Evolutionary conservation across 2,888 invertebrate species (phyloP).

Genomic region (Epistrophella euchroma): DNA sequence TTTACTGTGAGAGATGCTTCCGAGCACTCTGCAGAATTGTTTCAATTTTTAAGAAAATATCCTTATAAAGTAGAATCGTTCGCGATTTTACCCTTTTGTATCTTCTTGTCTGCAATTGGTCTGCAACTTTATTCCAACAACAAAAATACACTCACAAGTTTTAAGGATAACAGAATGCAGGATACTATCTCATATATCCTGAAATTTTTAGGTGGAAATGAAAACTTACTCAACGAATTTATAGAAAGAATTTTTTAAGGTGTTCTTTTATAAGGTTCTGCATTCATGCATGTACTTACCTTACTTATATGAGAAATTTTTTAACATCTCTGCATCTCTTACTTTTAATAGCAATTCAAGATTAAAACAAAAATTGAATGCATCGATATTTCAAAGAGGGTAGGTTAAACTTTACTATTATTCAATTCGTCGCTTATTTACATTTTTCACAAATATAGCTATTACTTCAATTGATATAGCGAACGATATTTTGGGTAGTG

Average conservation of each 20-base stretch:
- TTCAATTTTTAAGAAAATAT: slow-evolving; percentile 75
- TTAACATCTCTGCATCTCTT: slow-evolving; percentile 33
- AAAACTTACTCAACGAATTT: slow-evolving; percentile 16
- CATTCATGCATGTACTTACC: neutral
- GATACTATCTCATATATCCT: slow-evolving; percentile 10
- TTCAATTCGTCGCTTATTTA: neutral
- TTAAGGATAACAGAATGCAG: slow-evolving; percentile 34
- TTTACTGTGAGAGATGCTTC: slow-evolving; percentile 54
- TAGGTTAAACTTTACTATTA: neutral
- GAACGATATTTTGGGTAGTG: too few relatives aligned
- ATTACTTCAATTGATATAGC: too few relatives aligned
- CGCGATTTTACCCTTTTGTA: slow-evolving; percentile 47
- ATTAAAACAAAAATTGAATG: neutral
- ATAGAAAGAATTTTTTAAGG: slow-evolving; percentile 16
- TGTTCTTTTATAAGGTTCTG: slow-evolving; percentile 18
- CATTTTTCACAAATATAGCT: too few relatives aligned
- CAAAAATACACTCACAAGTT: slow-evolving; percentile 54
- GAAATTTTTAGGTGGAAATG: slow-evolving; percentile 8
- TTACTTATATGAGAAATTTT: too few relatives aligned
- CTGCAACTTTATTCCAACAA: slow-evolving; percentile 32
- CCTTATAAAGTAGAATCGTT: slow-evolving; percentile 73
- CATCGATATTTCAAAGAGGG: neutral
- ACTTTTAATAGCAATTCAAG: slow-evolving; percentile 51
- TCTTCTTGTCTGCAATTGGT: slow-evolving; percentile 12
- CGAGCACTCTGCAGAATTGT: slow-evolving; percentile 74